Conservation (phyloP, 1,140 invertebrate species). For the Hycleus cichorii region DNA sequence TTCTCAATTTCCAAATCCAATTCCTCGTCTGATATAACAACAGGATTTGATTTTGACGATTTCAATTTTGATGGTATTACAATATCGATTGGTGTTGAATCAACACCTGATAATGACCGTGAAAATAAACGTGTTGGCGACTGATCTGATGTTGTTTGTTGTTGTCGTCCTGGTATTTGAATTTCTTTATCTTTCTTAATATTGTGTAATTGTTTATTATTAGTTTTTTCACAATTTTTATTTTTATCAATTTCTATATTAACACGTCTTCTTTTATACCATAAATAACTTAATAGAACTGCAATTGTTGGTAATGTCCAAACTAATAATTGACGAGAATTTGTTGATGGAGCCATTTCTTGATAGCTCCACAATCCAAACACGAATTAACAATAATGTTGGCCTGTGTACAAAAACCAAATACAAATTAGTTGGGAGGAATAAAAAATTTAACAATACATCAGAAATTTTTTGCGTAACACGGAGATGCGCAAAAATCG, state of each 20-base stretch:
- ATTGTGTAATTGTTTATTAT: conserved; percentile 42
- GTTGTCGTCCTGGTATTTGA: neutral
- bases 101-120: conserved; percentile 41
- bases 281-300: conserved; percentile 53
- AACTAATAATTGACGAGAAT: conserved; percentile 50
- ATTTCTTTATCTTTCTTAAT: neutral
- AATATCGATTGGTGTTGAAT: conserved; percentile 52
- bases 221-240: conserved; percentile 23
- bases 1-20: conserved; percentile 54
- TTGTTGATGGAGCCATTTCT: conserved; percentile 35
- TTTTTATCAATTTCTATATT: conserved; percentile 40
- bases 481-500: too few species aligned
- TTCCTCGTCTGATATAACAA: conserved; percentile 52
- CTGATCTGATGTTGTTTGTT: neutral
- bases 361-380: conserved; percentile 37
- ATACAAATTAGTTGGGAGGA: too few species aligned
- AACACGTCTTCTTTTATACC: conserved; percentile 54
- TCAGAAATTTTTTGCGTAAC: too few species aligned
- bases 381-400: too few species aligned
- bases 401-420: too few species aligned
- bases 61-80: conserved; percentile 46
- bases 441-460: too few species aligned
- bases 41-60: conserved; percentile 44
- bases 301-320: conserved; percentile 53
- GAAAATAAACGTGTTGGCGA: conserved; percentile 1